Conservation (phyloP, 2,113 vertebrate species). For the Tamias sibiricus region DNA sequence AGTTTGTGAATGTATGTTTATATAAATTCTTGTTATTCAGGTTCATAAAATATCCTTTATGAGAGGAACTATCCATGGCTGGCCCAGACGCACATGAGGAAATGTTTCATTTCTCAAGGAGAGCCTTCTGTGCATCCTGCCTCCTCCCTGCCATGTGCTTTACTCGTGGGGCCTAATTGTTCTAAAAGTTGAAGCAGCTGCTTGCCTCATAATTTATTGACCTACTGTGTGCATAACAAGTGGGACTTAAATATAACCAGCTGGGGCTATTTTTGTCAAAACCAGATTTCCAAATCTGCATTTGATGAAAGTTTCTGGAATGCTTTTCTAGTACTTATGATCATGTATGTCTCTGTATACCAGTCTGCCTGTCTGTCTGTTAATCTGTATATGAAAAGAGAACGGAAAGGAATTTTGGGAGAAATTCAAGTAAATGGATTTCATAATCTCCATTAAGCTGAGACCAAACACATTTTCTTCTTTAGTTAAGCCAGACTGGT, state of each 20-base stretch:
- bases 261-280: conserved; percentile 70
- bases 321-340: background rate
- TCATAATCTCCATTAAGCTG: conserved; percentile 41
- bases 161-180: conserved; percentile 81
- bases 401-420: background rate
- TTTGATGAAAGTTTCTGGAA: background rate
- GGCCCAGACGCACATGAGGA: conserved; percentile 84
- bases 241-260: conserved; percentile 82
- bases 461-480: conserved; percentile 26
- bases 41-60: conserved; percentile 83
- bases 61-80: conserved; percentile 75
- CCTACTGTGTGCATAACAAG: conserved; percentile 83
- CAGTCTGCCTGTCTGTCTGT: background rate
- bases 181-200: conserved; percentile 85
- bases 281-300: conserved; percentile 6
- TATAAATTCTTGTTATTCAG: conserved; percentile 79
- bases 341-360: background rate
- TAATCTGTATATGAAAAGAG: background rate
- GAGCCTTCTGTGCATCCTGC: conserved; percentile 80
- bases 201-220: conserved; percentile 85
- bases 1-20: conserved; percentile 76
- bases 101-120: conserved; percentile 84
- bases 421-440: background rate
- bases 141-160: conserved; percentile 69
- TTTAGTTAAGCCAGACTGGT: background rate